These are phyloP conservation scores for Atherinosoma microstoma DNA, from an alignment of 2,797 vertebrate species.

Conservation along the genomic window DNA sequence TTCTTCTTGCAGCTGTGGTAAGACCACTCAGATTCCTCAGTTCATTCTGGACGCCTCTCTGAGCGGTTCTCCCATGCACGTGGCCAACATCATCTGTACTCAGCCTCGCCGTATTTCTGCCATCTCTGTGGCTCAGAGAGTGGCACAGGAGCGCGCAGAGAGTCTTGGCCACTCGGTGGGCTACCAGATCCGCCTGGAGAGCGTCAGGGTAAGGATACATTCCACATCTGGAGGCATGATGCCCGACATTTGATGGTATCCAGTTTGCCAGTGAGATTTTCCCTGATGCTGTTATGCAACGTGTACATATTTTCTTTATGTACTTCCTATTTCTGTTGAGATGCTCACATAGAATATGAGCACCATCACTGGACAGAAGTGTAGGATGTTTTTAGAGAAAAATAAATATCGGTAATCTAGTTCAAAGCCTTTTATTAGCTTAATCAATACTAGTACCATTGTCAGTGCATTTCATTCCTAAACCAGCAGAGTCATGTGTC, in stretches of 20 bases:
- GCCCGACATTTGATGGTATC: background rate
- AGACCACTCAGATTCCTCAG: slow-evolving; percentile 98
- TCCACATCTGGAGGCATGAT: background rate
- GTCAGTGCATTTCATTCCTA: background rate
- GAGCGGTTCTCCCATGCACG: slow-evolving; percentile 77
- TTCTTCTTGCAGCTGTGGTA: slow-evolving; percentile 88
- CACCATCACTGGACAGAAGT: background rate
- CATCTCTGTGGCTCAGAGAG: slow-evolving; percentile 93
- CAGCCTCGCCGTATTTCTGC: slow-evolving; percentile 98
- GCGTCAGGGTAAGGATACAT: slow-evolving; percentile 85
- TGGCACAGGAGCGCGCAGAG: slow-evolving; percentile 94
- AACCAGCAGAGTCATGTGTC: background rate
- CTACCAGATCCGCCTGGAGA: slow-evolving; percentile 98
- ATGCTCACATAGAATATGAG: background rate
- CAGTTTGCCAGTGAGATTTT: background rate
- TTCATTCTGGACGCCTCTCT: slow-evolving; percentile 94
- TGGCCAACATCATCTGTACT: slow-evolving; percentile 96
- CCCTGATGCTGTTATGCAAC: background rate
- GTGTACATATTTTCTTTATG: background rate
- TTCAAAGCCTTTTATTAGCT: background rate
- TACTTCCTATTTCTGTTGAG: background rate
- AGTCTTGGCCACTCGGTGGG: slow-evolving; percentile 91
- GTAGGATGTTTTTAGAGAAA: background rate
- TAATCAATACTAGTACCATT: background rate
- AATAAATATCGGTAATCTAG: background rate